Evolutionary conservation across 2,113 vertebrate genomes (phyloP).

Genomic region (Asarcornis scutulata): DNA sequence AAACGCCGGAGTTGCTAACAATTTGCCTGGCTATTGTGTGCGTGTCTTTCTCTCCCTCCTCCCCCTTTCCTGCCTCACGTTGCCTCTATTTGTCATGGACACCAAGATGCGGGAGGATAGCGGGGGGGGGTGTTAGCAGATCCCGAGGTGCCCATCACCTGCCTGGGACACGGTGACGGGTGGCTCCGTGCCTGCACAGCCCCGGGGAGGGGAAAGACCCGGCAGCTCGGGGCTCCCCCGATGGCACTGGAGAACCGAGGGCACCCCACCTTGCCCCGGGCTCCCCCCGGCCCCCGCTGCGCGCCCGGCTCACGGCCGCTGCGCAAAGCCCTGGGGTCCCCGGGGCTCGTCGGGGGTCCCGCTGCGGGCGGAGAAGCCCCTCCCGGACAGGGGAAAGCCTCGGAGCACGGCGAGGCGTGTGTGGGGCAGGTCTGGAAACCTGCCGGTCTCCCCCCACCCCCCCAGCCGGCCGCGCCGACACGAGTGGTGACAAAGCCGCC

Average conservation of each 20-base stretch:
- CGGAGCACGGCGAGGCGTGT: neutral
- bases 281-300: constrained; percentile 66
- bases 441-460: neutral
- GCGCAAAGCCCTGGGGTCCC: neutral
- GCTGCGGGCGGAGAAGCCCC: neutral
- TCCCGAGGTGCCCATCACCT: constrained; percentile 72
- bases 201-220: constrained; percentile 71
- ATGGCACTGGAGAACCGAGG: constrained; percentile 72
- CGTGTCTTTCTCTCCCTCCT: constrained; percentile 6
- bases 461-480: constrained; percentile 10
- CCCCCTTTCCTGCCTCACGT: constrained; percentile 11
- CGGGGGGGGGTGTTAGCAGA: constrained; percentile 39
- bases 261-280: constrained; percentile 70
- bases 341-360: constrained; percentile 18
- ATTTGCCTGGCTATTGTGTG: constrained; percentile 64
- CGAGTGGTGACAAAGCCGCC: neutral
- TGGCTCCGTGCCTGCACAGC: constrained; percentile 74
- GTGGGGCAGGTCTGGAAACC: no score
- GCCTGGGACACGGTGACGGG: constrained; percentile 63
- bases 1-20: constrained; percentile 60
- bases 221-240: constrained; percentile 75
- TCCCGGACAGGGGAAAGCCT: neutral
- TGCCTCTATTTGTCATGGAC: constrained; percentile 38
- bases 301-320: constrained; percentile 45
- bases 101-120: constrained; percentile 61